A percentile compares a stretch with the other conserved stretches of the same genome.
These are phyloP conservation scores for Melieria picta DNA, from an alignment of 2,888 invertebrate species.

Conservation along the genomic window DNA sequence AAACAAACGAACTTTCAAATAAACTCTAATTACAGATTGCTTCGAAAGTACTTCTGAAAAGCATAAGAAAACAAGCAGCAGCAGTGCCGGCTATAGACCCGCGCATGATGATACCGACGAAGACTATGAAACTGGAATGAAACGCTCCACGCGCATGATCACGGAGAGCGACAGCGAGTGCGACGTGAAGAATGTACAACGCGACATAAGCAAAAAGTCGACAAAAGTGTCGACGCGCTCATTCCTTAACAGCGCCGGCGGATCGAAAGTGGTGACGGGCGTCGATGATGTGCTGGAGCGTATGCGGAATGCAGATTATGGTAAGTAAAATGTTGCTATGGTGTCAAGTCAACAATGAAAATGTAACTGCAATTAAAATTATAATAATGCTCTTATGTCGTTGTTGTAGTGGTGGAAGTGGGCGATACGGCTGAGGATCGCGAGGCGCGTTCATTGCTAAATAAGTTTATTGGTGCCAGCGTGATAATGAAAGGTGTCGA, in stretches of 20 bases:
- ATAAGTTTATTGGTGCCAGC: constrained; percentile 85
- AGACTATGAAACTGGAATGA: constrained; percentile 51
- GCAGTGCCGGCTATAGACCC: constrained; percentile 10
- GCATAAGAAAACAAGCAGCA: constrained; percentile 25
- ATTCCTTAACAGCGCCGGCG: constrained; percentile 74
- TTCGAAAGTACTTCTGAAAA: constrained; percentile 37
- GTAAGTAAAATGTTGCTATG: constrained; percentile 58
- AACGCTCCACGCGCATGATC: constrained; percentile 30
- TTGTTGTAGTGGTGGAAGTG: constrained; percentile 70
- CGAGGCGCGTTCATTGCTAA: constrained; percentile 79
- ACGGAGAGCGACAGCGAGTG: constrained; percentile 48
- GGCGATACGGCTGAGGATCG: constrained; percentile 76
- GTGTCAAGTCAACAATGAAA: too few relatives aligned
- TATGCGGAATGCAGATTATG: constrained; percentile 81
- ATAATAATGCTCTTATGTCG: constrained; percentile 5
- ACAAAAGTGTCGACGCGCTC: constrained; percentile 67
- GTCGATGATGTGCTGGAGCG: constrained; percentile 80
- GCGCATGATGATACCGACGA: constrained; percentile 51
- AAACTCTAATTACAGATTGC: constrained; percentile 33
- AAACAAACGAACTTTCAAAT: not conserved
- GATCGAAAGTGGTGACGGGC: constrained; percentile 76
- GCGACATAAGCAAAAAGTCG: constrained; percentile 45
- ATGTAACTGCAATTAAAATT: too few relatives aligned
- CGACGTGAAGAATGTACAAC: constrained; percentile 48
- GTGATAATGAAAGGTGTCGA: constrained; percentile 84